These are phyloP conservation scores for Aythya fuligula DNA, from an alignment of 2,797 vertebrate species.

Conservation along the genomic window DNA sequence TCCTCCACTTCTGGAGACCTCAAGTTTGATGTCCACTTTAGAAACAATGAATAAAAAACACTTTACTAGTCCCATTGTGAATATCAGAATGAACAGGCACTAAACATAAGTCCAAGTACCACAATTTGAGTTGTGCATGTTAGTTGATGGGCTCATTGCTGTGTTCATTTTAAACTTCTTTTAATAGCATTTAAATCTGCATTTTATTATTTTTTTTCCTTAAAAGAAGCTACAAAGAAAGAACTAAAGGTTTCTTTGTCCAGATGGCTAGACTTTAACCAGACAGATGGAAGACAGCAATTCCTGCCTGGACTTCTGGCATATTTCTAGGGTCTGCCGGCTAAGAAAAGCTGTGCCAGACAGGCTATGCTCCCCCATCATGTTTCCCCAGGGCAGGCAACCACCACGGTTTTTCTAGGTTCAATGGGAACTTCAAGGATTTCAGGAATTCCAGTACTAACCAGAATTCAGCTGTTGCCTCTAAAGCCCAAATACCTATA, in stretches of 20 bases:
- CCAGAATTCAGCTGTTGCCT: neutral
- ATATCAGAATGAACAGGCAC: neutral
- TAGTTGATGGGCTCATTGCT: neutral
- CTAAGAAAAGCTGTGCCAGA: neutral
- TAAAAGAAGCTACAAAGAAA: neutral
- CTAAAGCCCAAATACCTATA: neutral
- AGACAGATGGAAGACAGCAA: constrained; percentile 36
- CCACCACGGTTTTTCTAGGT: neutral
- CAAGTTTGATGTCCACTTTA: neutral
- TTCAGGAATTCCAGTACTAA: neutral
- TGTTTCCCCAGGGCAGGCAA: constrained; percentile 13
- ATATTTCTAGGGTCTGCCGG: neutral
- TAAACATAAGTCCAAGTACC: neutral
- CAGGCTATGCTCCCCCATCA: neutral
- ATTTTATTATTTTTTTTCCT: neutral
- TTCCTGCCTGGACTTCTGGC: constrained; percentile 28
- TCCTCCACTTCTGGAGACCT: neutral
- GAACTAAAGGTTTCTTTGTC: neutral
- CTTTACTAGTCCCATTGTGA: neutral
- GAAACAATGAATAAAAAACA: neutral
- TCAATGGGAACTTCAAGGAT: neutral
- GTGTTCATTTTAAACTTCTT: neutral
- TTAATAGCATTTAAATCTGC: neutral
- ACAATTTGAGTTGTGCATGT: neutral
- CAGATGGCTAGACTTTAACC: constrained; percentile 40